A percentile compares a stretch with the other conserved stretches of the same genome.
Conservation (phyloP, 2,113 vertebrate genomes). For the Mirounga angustirostris region DNA sequence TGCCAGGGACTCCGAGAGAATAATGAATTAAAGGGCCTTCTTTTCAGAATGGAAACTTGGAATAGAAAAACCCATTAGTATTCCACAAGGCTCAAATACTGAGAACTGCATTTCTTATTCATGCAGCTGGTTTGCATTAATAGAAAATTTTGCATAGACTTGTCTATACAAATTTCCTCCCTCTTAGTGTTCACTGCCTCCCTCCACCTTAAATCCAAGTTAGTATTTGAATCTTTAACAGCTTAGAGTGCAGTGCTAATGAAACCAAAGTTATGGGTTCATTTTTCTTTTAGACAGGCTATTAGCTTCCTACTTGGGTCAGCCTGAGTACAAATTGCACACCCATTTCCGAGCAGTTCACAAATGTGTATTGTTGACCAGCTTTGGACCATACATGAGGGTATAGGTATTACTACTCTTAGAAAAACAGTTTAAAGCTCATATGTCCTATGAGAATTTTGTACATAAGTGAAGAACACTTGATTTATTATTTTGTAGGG, state of each 20-base stretch:
- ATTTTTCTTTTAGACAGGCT: slow-evolving; percentile 46
- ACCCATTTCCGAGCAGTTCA: background rate
- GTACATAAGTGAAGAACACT: background rate
- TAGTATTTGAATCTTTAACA: slow-evolving; percentile 61
- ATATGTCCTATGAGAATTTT: background rate
- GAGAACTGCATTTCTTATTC: slow-evolving; percentile 42
- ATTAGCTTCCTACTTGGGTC: slow-evolving; percentile 29
- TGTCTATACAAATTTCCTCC: slow-evolving; percentile 57
- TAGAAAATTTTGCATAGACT: slow-evolving; percentile 59
- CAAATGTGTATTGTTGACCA: background rate
- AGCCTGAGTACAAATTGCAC: background rate
- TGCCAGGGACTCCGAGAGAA: background rate
- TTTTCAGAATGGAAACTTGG: slow-evolving; percentile 74
- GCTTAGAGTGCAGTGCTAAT: slow-evolving; percentile 56
- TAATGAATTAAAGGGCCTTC: slow-evolving; percentile 58
- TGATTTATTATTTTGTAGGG: slow-evolving; percentile 17
- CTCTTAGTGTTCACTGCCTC: slow-evolving; percentile 42
- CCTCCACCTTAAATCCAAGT: background rate
- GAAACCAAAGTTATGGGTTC: slow-evolving; percentile 50
- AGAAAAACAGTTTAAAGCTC: background rate
- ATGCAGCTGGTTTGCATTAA: slow-evolving; percentile 79
- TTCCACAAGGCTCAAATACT: slow-evolving; percentile 50
- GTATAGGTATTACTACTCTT: background rate
- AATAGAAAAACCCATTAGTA: slow-evolving; percentile 55
- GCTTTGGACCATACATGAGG: background rate